Base-by-base conservation (phyloP, 2,888 invertebrate genomes). In the Ischnus inquisitorius region DNA sequence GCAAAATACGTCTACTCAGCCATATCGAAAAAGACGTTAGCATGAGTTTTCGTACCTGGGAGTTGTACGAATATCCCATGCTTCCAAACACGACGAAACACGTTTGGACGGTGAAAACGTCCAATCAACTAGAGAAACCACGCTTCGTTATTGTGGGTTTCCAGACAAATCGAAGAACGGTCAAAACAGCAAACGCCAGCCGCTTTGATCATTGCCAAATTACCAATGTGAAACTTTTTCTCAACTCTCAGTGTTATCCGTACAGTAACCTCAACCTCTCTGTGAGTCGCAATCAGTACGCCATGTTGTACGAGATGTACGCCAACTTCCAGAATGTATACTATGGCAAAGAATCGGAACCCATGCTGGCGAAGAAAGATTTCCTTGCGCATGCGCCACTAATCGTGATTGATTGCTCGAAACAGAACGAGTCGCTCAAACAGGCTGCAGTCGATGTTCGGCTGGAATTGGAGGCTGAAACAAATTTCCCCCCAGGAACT, bases 211-310 rank as follows among this genome's bases (percentile, higher is more conserved):
- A 90, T 80, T 92, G 92, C 83, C 85, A 90, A 48, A 67, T 93
- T 48, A 90, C 84, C 22, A 90, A 93, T 84, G 84, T 93, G 12
- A 92, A 90, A 81, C 80, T 93, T 12, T 91, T 90, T 81, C 85
- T 93, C 43, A 92, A 93, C 87, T 91, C 91, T 0, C 89, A 91
- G 76, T 85, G 85, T 16, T 93, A 90, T 87, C 92, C 92, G 0
- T 92, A 92, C 86, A 51, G 64, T 1, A 79, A 65, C 19, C 89
- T 91, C 68, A 89, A 90, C 87, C 76, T 92, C 84, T 88, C 41
- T 43, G 8, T 48, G n/a, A 48, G 51, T 41, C 39, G 14, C 12
- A 60, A 68, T 41, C 60, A 43, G 46, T 90, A 60, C 78, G 86
- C 89, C 22, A 19, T 88, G 34, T 62, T 89, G 8, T 90, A 90